A percentile compares a stretch with the other conserved stretches of the same genome.
phyloP scores from a whole-genome alignment of 2,113 vertebrate species.

The Clupea harengus region DNA sequence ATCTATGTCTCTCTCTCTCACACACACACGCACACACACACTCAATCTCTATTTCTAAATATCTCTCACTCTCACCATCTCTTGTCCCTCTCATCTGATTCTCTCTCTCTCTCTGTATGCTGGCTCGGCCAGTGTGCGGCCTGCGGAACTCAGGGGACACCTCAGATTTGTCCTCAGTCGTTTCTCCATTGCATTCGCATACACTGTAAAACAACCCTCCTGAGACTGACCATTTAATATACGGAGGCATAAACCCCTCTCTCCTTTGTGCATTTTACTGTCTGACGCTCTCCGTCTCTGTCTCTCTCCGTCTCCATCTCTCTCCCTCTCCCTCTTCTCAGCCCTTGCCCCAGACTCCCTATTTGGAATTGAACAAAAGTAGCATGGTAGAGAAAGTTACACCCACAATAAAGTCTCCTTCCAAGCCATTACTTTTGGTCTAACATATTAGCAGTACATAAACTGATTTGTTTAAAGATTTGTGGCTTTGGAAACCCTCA shows the following conservation, averaged over 20 bases:
- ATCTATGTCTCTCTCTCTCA: background rate
- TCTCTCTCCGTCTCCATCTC: background rate
- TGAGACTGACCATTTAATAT: background rate
- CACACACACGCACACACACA: background rate
- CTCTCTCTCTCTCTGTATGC: background rate
- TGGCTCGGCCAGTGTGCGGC: background rate
- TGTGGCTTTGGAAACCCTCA: slow-evolving; percentile 68
- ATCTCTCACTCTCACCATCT: background rate
- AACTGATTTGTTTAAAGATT: slow-evolving; percentile 72
- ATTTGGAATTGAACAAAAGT: slow-evolving; percentile 28
- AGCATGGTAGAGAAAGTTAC: slow-evolving; percentile 45
- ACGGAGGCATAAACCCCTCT: background rate
- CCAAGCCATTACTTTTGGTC: slow-evolving; percentile 58
- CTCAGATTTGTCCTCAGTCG: no score
- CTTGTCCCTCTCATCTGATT: background rate
- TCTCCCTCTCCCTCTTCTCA: slow-evolving; percentile 6
- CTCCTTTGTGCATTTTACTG: background rate
- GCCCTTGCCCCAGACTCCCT: background rate
- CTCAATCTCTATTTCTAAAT: background rate
- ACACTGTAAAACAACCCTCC: background rate
- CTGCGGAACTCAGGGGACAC: background rate
- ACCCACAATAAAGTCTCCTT: slow-evolving; percentile 49
- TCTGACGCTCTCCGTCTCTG: background rate
- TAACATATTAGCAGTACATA: slow-evolving; percentile 67
- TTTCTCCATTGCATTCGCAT: background rate